Percentiles rank a stretch among this genome's conserved stretches.
Evolutionary conservation across 2,888 invertebrate species (phyloP).

Genomic region (Hydrotaea cyrtoneurina): DNA sequence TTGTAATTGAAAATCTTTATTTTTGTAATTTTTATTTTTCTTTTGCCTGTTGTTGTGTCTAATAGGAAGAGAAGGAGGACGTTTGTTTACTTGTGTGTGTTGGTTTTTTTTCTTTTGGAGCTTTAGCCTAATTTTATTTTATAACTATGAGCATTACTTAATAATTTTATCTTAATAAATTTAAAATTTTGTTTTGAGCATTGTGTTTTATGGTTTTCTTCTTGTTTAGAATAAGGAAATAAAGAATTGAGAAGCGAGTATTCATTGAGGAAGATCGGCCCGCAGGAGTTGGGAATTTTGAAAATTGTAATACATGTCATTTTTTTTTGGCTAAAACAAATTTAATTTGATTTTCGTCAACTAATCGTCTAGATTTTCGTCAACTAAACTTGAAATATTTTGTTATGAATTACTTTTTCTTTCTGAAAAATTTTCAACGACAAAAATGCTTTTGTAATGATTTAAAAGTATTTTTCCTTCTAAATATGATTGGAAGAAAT

Average conservation of each 20-base stretch:
- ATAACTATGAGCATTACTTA: conserved; percentile 60
- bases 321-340: too few species aligned
- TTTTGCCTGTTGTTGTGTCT: conserved; percentile 49
- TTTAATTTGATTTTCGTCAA: too few species aligned
- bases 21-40: conserved; percentile 9
- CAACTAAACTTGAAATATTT: too few species aligned
- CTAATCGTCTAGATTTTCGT: too few species aligned
- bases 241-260: conserved; percentile 14
- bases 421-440: too few species aligned
- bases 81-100: conserved; percentile 55
- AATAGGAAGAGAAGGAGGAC: conserved; percentile 63
- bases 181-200: conserved; percentile 64
- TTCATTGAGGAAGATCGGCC: background rate
- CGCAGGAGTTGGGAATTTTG: too few species aligned
- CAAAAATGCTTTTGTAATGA: too few species aligned
- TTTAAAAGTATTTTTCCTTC: too few species aligned
- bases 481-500: too few species aligned
- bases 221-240: conserved; percentile 28
- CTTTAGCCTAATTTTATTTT: conserved; percentile 63
- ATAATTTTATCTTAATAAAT: conserved; percentile 44
- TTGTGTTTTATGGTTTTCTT: conserved; percentile 9
- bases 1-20: conserved; percentile 52
- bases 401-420: too few species aligned
- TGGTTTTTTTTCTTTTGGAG: conserved; percentile 53
- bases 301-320: too few species aligned